These are phyloP conservation scores for Drosophila nannoptera DNA, from an alignment of 1,140 invertebrate species.

Conservation along the genomic window DNA sequence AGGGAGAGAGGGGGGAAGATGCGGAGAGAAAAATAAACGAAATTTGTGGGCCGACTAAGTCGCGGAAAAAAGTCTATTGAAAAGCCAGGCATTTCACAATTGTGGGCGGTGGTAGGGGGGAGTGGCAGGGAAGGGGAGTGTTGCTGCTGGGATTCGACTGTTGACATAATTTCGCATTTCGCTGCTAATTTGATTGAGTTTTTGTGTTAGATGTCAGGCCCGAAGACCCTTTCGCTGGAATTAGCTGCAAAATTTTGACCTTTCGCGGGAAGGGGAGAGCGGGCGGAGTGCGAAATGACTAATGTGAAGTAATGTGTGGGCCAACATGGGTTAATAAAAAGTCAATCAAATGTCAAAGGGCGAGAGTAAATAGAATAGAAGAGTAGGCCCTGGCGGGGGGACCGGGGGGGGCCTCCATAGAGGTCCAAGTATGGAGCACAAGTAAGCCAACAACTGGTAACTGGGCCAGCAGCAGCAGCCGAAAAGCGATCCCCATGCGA, in stretches of 20 bases:
- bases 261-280: background rate
- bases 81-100: too few species aligned
- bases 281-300: too few species aligned
- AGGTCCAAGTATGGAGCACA: too few species aligned
- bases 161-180: slow-evolving; percentile 36
- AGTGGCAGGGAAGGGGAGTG: slow-evolving; percentile 21
- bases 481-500: slow-evolving; percentile 17
- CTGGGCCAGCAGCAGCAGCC: slow-evolving; percentile 34
- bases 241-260: slow-evolving; percentile 10
- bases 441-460: slow-evolving; percentile 6
- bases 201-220: slow-evolving; percentile 62
- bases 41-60: too few species aligned
- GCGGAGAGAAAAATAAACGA: too few species aligned
- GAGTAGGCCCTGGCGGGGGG: too few species aligned
- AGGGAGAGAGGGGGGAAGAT: slow-evolving; percentile 4
- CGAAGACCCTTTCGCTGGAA: slow-evolving; percentile 1
- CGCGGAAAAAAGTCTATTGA: too few species aligned
- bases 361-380: slow-evolving; percentile 10
- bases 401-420: too few species aligned
- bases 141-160: background rate
- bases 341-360: slow-evolving; percentile 38
- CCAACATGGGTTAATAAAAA: slow-evolving; percentile 45
- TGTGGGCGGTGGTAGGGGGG: slow-evolving; percentile 35
- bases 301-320: slow-evolving; percentile 27
- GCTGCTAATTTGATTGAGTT: slow-evolving; percentile 73